A percentile compares a stretch with the other conserved stretches of the same genome.
Conservation (phyloP, 2,113 vertebrate genomes). For the Pandion haliaetus region DNA sequence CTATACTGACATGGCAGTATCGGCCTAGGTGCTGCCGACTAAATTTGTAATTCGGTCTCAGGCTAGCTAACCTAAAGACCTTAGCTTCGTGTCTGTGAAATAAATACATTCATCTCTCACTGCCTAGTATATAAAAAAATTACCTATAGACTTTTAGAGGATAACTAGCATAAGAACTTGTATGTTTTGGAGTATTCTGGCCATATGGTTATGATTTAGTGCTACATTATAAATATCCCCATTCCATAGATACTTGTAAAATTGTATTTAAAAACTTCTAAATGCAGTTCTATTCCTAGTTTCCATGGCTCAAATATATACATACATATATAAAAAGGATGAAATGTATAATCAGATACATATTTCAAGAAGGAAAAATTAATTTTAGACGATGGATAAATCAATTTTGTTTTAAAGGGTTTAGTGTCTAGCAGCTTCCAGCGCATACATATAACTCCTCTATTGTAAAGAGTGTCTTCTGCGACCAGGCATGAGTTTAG, state of each 20-base stretch:
- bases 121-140: background rate
- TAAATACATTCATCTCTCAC: background rate
- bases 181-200: background rate
- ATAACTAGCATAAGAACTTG: background rate
- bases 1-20: rapidly evolving
- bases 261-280: background rate
- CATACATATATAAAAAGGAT: background rate
- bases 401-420: background rate
- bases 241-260: background rate
- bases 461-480: background rate
- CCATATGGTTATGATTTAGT: background rate
- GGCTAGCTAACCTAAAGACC: background rate
- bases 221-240: background rate
- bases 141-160: background rate
- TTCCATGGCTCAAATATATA: background rate
- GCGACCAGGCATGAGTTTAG: background rate
- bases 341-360: background rate
- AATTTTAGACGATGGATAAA: background rate
- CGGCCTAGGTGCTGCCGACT: background rate
- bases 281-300: background rate
- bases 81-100: background rate
- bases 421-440: background rate
- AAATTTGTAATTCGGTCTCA: background rate
- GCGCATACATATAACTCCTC: background rate
- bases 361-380: background rate